Evolutionary conservation across 2,888 invertebrate genomes (phyloP).

Genomic region (Synanthedon myopaeformis): DNA sequence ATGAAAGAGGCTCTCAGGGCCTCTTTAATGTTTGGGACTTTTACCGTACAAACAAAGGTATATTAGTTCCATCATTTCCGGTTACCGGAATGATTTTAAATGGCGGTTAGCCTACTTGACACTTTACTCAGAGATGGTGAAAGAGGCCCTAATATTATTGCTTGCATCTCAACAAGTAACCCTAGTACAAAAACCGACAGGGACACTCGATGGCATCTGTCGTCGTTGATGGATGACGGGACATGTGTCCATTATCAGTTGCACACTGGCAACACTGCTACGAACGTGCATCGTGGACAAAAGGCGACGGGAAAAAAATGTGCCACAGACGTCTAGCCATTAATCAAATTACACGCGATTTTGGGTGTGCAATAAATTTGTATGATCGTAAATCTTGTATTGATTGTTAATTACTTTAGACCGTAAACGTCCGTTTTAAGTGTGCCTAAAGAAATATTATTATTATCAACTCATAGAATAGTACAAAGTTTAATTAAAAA

Average conservation of each 20-base stretch:
- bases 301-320: slow-evolving; percentile 30
- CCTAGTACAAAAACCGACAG: slow-evolving; percentile 23
- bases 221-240: slow-evolving; percentile 55
- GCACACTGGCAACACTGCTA: slow-evolving; percentile 30
- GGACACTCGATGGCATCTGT: slow-evolving; percentile 44
- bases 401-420: slow-evolving; percentile 1
- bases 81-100: too few species aligned
- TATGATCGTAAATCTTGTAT: slow-evolving; percentile 8
- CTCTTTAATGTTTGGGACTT: too few species aligned
- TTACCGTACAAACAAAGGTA: too few species aligned
- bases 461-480: neutral
- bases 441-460: neutral
- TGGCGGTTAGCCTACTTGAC: too few species aligned
- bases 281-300: slow-evolving; percentile 23
- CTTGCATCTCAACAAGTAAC: slow-evolving; percentile 14
- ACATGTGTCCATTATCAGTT: slow-evolving; percentile 62
- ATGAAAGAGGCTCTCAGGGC: too few species aligned
- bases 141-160: too few species aligned
- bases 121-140: too few species aligned
- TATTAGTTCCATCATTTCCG: too few species aligned
- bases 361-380: slow-evolving; percentile 32
- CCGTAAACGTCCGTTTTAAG: neutral
- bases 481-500: too few species aligned
- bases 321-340: slow-evolving; percentile 34
- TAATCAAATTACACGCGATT: slow-evolving; percentile 56